Base-by-base conservation (phyloP, 2,113 vertebrate genomes). In the Odontesthes bonariensis region DNA sequence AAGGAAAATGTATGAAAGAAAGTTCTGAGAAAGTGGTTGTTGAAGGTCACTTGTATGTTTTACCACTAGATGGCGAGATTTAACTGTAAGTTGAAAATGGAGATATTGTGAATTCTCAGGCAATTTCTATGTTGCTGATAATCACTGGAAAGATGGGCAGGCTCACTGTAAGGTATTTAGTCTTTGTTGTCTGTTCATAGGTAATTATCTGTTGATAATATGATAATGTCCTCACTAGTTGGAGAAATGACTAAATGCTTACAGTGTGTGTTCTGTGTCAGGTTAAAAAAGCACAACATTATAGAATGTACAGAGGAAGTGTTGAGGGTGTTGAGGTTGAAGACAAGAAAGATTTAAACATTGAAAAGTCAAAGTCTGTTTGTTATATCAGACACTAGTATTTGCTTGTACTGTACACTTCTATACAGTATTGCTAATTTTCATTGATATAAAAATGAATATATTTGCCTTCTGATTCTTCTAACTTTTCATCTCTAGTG, bases 1-100 rank as follows among this genome's bases (percentile, higher is more conserved):
- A 22, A 35, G 31, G n/a, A 69, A 14, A 51, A 53, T 20, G 11
- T 2, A 65, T n/a, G 10, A 27, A 16, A 47, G 47, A 40, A n/a
- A 16, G 19, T 42, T 68, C 0, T 1, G 40, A 6, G 60, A 59
- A 61, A 62, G 12, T 73, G 5, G 65, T 49, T 35, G 19, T 4
- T 73, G 71, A 70, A 32, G 40, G 6, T 10, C n/a, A 40, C 71
- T 31, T 65, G 47, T 8, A 71, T 12, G 62, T 81, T 73, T 5
- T 19, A 62, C 86, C 92, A 91, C 86, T 84, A 88, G 90, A 83
- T 84, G 90, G 91, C 84, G 85, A 73, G 8, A 76, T 69, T 59
- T 35, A 6, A 22, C 27, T 78, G 69, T 51, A 57, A 58, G 19
- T 42, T 46, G 51, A 52, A 61, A 52, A 6, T 1, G 13, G 12